phyloP scores from a whole-genome alignment of 1,140 invertebrate species.

The Aleiodes sp. region DNA sequence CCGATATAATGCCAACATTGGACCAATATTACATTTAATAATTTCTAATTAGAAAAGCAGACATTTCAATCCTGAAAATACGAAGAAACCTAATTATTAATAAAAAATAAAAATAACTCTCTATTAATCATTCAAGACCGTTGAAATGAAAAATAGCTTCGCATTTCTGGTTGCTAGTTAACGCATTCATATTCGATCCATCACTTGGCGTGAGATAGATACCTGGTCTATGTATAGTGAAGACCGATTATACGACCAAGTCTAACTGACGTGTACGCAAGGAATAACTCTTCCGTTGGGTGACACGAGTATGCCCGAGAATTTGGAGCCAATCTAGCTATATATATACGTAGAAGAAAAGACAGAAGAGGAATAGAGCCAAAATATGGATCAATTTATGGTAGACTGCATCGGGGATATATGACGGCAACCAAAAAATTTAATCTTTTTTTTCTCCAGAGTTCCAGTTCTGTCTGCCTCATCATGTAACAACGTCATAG shows the following conservation, averaged over 20 bases:
- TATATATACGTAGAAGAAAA: not conserved
- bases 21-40: too few species aligned
- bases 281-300: slow-evolving; percentile 15
- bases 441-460: not conserved
- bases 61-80: too few species aligned
- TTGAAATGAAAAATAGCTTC: not conserved
- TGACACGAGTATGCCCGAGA: slow-evolving; percentile 10
- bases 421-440: not conserved
- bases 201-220: not conserved
- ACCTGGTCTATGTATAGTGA: not conserved
- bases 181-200: slow-evolving; percentile 15
- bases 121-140: too few species aligned
- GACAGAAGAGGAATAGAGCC: not conserved
- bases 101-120: too few species aligned
- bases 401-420: not conserved
- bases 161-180: not conserved
- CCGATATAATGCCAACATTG: too few species aligned
- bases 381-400: slow-evolving; percentile 9
- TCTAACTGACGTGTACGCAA: slow-evolving; percentile 16
- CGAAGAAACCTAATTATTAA: too few species aligned
- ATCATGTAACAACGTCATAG: too few species aligned
- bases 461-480: too few species aligned
- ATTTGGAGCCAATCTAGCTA: not conserved
- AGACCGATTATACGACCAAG: slow-evolving; percentile 2
- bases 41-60: too few species aligned